Evolutionary conservation across 2,113 vertebrate species (phyloP), one percentile per base, ranked within the genome.

Genomic region (Aspidoscelis tigris): DNA sequence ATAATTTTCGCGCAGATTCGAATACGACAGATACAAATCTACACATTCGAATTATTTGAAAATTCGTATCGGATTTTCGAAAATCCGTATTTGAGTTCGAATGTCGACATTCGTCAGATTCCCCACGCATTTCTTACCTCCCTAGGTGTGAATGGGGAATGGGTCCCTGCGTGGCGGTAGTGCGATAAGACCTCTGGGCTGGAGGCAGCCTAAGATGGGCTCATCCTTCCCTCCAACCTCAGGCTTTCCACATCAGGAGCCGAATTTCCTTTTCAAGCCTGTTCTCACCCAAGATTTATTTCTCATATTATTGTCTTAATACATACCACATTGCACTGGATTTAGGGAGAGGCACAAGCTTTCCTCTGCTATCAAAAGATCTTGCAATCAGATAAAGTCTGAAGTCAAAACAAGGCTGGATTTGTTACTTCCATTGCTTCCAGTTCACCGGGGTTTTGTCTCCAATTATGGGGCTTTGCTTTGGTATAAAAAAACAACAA

Each of bases 281-380:
- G 93, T 94, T 94, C 91, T 94, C 92, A 84, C 92, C 91, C 86
- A 85, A 91, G 89, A 94, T 94, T 94, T 94, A 94, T 94, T 93
- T 90, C 90, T 90, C 88, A 89, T 94, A 91, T 92, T 92, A 91
- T 92, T 91, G 88, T 92, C 89, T 89, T 94, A 88, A 77, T 93
- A 93, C 90, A 93, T 89, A 86, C 76, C 81, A 88, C 77, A 90
- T 85, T 92, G 92, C 86, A 90, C 90, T 88, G 92, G 92, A 90
- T 92, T 93, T 92, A 91, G 76, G 89, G 87, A 77, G 86, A 92
- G 89, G 88, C 91, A 90, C 90, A 90, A 33, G 88, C 89, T 87
- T 89, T 90, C 93, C 88, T 91, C 92, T 92, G 91, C 89, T 92
- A 92, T 88, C 92, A 92, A 90, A 91, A 89, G 87, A 90, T 84